Base-by-base conservation (phyloP, 2,888 invertebrate genomes). In the Steinernema scapterisci region DNA sequence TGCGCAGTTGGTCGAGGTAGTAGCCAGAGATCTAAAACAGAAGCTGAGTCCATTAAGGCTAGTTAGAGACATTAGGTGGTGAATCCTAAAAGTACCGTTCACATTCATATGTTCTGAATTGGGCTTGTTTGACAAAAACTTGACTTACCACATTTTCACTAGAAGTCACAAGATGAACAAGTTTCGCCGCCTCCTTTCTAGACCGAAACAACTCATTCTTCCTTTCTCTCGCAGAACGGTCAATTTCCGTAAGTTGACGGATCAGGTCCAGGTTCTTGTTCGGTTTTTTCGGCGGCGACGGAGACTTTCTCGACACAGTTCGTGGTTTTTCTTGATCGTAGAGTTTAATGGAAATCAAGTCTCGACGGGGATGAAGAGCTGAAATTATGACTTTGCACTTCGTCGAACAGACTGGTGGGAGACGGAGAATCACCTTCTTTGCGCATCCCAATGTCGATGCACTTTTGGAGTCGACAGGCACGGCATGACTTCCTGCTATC, bases 171-270 rank as follows among this genome's bases (percentile, higher is more conserved):
- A 52, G 23, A 52, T 52, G 52, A 21, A 19, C 19, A 11, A 79
- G 70, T 56, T 79, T 77, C 13, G 77, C 73, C 0, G 82, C 82
- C 27, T 79, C 79, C 75, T 81, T 80, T 56, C 79, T 75, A 2
- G 78, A 76, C 9, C 78, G 73, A n/a, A 82, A 77, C 38, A 80
- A 45, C 48, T 82, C 80, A 71, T 79, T 75, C 45, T 82, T 82
- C 56, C 76, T 79, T 46, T 76, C 77, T 23, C 52, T 11, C 11
- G 52, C 23, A 21, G 3, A 52, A 23, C 52, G 52, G 23, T 82
- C 83, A 11, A 75, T 74, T 13, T 72, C 71, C 1, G 82, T 83
- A 45, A 82, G 75, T 56, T 78, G 21, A 11, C 19, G 19, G 52
- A 52, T 52, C 11, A 52, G 52, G 21, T 52, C 52, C 3, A 52